Percentiles rank a stretch among this genome's conserved stretches.
Conservation (phyloP, 2,797 vertebrate genomes). For the Sebastes melanostomus region DNA sequence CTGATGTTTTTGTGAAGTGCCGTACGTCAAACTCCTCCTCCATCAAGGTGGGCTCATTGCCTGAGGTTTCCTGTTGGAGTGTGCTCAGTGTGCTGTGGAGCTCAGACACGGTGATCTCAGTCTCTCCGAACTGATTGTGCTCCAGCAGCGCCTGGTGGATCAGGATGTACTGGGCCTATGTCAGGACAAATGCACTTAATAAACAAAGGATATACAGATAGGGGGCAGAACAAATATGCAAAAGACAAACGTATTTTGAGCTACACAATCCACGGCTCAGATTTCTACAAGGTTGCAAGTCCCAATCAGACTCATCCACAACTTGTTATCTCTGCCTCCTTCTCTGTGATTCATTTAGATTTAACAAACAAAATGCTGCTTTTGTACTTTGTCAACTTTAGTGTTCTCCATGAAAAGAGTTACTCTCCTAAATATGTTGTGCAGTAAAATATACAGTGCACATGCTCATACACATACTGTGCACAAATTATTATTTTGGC, state of each 20-base stretch:
- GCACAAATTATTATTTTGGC: neutral
- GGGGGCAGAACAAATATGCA: neutral
- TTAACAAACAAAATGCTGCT: neutral
- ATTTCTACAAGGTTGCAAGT: neutral
- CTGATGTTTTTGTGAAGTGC: neutral
- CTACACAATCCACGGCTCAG: neutral
- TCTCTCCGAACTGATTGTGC: conserved; percentile 95
- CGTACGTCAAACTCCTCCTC: conserved; percentile 92
- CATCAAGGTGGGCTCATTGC: conserved; percentile 83
- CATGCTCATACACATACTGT: neutral
- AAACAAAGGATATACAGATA: neutral
- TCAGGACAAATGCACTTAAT: neutral
- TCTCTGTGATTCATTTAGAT: neutral
- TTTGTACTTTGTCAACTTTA: neutral
- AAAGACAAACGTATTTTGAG: neutral
- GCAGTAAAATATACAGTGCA: neutral
- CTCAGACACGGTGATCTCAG: conserved; percentile 87
- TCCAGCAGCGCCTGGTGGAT: conserved; percentile 96
- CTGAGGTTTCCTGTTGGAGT: conserved; percentile 81
- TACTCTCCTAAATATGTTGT: neutral
- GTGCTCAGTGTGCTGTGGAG: conserved; percentile 82
- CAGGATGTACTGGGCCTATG: conserved; percentile 94
- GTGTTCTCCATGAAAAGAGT: neutral
- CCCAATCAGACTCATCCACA: neutral
- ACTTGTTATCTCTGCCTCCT: neutral